Percentiles rank a stretch among this genome's conserved stretches.
phyloP scores from a whole-genome alignment of 2,797 vertebrate genomes.

The Gambelia wislizenii region DNA sequence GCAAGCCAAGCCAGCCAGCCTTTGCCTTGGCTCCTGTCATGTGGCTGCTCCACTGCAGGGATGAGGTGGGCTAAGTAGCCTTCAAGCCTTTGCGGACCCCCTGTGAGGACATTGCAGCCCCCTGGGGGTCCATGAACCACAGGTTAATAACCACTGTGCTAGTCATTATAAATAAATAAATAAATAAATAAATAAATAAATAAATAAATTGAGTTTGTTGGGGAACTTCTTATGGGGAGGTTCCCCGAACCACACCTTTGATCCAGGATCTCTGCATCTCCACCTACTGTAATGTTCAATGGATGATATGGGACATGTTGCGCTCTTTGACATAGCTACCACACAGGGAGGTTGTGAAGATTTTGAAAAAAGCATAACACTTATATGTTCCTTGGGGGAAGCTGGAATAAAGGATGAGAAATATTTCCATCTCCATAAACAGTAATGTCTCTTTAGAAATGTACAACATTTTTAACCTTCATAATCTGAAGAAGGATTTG shows the following conservation, averaged over 20 bases:
- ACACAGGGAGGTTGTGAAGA: not conserved
- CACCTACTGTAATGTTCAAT: not conserved
- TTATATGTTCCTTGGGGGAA: not conserved
- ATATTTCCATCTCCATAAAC: not conserved
- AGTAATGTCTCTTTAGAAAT: not conserved
- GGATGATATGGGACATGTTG: not conserved
- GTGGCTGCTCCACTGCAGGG: no score
- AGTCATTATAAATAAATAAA: no score
- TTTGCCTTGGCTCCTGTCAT: no score
- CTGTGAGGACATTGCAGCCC: no score
- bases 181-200: no score
- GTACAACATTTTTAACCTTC: not conserved
- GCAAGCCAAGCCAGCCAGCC: no score
- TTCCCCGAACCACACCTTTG: not conserved
- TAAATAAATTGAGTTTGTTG: no score
- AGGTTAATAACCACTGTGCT: no score
- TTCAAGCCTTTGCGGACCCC: no score
- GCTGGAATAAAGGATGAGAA: no score
- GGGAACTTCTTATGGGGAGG: not conserved
- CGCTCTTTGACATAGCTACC: not conserved
- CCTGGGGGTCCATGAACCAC: no score
- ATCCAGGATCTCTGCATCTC: not conserved
- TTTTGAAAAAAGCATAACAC: not conserved
- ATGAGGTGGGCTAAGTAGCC: no score
- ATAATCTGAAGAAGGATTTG: not conserved